These are phyloP conservation scores for Drosophila parthenogenetica DNA, from an alignment of 2,888 invertebrate genomes.

Conservation along the genomic window DNA sequence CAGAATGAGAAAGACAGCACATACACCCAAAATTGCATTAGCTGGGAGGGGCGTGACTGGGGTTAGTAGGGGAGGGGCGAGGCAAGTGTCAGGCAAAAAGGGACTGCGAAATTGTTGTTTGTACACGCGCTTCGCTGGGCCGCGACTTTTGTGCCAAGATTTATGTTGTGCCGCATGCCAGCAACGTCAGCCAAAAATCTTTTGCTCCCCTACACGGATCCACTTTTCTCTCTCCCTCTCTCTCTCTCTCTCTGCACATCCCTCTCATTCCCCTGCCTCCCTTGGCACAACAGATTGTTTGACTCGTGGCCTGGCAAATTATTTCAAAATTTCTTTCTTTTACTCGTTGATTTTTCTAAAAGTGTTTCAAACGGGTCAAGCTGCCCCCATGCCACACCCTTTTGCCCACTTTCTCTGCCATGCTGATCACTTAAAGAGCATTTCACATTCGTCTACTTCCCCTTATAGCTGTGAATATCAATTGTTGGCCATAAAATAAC, in stretches of 20 bases:
- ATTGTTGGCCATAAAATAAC: not conserved
- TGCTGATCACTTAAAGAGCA: slow-evolving; percentile 4
- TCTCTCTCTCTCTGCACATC: not conserved
- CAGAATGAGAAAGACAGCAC: slow-evolving; percentile 49
- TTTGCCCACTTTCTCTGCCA: not conserved
- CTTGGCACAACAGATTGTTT: slow-evolving; percentile 43
- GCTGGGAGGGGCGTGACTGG: not conserved
- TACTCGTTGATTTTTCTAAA: slow-evolving; percentile 48
- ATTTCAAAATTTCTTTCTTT: slow-evolving; percentile 55
- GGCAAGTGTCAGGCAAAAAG: slow-evolving; percentile 10
- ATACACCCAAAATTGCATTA: slow-evolving; percentile 57
- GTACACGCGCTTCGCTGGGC: slow-evolving; percentile 47
- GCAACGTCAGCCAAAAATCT: slow-evolving; percentile 46
- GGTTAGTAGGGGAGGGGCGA: not conserved
- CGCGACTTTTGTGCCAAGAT: slow-evolving; percentile 61
- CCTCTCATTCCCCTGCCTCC: not conserved
- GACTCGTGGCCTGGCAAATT: slow-evolving; percentile 70
- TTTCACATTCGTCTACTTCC: not conserved
- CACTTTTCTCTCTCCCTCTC: not conserved
- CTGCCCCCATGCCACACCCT: not conserved
- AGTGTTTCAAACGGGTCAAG: slow-evolving; percentile 37
- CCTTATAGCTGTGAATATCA: not conserved
- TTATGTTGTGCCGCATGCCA: slow-evolving; percentile 78
- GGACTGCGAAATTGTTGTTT: slow-evolving; percentile 11
- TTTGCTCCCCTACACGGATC: not conserved